phyloP scores from a whole-genome alignment of 2,797 vertebrate species.

The Oreochromis mossambicus region DNA sequence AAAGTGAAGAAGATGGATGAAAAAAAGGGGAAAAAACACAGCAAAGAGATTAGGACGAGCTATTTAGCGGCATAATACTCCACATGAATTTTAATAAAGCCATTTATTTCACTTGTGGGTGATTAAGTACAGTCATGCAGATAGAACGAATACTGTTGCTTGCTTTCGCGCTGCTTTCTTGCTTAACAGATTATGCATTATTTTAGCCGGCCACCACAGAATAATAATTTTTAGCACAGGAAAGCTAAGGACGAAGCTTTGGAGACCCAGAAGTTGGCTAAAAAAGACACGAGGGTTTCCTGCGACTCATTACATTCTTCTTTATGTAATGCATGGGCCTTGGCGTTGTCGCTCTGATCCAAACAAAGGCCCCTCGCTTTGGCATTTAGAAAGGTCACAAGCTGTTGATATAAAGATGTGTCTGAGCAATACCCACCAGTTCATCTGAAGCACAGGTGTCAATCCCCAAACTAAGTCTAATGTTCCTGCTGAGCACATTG shows the following conservation, averaged over 20 bases:
- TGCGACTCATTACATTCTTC: neutral
- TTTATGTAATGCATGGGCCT: neutral
- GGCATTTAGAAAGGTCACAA: conserved; percentile 62
- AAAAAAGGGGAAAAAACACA: neutral
- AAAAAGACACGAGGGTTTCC: neutral
- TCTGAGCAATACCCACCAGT: conserved; percentile 6
- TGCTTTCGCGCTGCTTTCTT: neutral
- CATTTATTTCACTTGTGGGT: neutral
- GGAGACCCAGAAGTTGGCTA: neutral
- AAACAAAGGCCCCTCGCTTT: conserved; percentile 17
- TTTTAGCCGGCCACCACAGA: neutral
- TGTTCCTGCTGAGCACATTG: conserved; percentile 21
- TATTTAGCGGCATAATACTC: neutral
- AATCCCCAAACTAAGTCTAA: conserved; percentile 2
- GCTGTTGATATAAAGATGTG: conserved; percentile 43
- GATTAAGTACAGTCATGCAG: neutral
- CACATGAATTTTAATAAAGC: conserved; percentile 22
- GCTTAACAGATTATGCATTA: neutral
- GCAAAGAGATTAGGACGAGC: neutral
- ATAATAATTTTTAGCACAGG: neutral
- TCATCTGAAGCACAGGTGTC: conserved; percentile 36
- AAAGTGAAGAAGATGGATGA: neutral
- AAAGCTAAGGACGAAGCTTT: neutral
- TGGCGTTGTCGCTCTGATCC: conserved; percentile 15
- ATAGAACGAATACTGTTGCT: neutral